phyloP scores from a whole-genome alignment of 2,113 vertebrate species.

The Upupa epops region DNA sequence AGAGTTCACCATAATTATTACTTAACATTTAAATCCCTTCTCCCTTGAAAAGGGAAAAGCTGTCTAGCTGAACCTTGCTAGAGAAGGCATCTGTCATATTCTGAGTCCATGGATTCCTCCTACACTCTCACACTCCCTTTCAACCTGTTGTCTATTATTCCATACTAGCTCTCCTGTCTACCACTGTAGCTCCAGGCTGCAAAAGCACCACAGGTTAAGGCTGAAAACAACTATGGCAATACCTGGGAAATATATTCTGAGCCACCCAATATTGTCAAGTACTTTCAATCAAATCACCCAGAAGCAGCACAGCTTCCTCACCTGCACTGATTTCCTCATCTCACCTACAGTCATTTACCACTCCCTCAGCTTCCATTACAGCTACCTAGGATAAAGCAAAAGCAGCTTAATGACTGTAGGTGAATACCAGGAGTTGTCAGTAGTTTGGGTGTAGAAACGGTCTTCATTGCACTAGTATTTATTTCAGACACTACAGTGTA shows the following conservation, averaged over 20 bases:
- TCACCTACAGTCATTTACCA: background rate
- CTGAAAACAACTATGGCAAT: background rate
- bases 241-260: background rate
- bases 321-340: background rate
- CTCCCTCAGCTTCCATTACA: background rate
- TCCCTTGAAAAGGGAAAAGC: background rate
- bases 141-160: rapidly evolving
- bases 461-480: background rate
- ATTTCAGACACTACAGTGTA: background rate
- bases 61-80: background rate
- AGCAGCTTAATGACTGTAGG: background rate
- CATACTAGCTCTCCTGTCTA: background rate
- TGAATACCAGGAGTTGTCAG: background rate
- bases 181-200: background rate
- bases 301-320: background rate
- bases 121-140: background rate
- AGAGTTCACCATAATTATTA: background rate
- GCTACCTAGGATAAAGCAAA: background rate
- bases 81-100: background rate
- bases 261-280: background rate
- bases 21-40: background rate
- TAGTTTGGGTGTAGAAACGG: background rate
- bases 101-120: background rate
- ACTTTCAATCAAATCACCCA: background rate
- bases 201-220: background rate